phyloP scores from a whole-genome alignment of 1,140 invertebrate species.

The Heliconius hewitsoni region DNA sequence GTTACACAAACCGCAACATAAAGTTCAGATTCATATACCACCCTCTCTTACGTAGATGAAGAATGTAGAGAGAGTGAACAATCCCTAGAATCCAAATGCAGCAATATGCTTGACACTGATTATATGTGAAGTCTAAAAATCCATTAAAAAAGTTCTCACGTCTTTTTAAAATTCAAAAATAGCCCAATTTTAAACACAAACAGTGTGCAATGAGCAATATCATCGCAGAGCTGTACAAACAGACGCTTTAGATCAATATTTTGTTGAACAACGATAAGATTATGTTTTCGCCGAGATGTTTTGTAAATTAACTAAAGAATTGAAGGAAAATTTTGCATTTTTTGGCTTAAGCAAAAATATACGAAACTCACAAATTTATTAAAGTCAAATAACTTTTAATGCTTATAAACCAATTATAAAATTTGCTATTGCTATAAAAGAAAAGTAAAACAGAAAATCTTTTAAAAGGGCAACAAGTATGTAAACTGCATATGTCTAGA shows the following conservation, averaged over 20 bases:
- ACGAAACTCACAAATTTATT: neutral
- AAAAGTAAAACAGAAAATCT: neutral
- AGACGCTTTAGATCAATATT: conserved; percentile 48
- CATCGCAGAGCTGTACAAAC: conserved; percentile 40
- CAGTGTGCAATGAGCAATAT: neutral
- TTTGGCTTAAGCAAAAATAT: neutral
- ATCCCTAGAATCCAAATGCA: neutral
- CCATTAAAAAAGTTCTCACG: neutral
- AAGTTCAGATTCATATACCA: too few species aligned
- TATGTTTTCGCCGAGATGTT: conserved; percentile 25
- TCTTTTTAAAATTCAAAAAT: neutral
- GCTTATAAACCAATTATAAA: neutral
- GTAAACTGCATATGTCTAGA: conserved; percentile 26
- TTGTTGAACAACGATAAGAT: conserved; percentile 34
- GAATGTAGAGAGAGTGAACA: neutral
- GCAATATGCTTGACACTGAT: too few species aligned
- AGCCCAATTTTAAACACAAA: neutral
- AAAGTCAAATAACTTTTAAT: too few species aligned
- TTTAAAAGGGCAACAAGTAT: neutral
- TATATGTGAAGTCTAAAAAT: neutral
- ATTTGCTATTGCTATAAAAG: conserved; percentile 1
- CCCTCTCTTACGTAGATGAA: neutral
- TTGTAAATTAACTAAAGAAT: conserved; percentile 11
- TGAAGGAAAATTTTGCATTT: neutral
- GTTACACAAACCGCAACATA: too few species aligned